A percentile compares a stretch with the other conserved stretches of the same genome.
Conservation (phyloP, 2,888 invertebrate species). For the Pristionchus fissidentatus region DNA sequence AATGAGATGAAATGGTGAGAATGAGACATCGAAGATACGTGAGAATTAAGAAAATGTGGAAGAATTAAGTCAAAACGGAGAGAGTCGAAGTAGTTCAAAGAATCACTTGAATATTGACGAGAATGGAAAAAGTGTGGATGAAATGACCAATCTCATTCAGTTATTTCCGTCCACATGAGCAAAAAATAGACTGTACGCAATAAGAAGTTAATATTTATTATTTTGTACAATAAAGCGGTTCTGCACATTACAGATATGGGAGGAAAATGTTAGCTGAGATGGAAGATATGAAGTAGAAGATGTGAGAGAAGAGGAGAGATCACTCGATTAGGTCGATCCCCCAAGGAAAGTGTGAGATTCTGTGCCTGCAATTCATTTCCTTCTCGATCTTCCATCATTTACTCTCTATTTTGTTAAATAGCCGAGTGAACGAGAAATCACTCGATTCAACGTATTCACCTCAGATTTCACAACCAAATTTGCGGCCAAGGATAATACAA, state of each 20-base stretch:
- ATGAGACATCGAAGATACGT: too few species aligned
- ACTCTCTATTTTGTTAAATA: neutral
- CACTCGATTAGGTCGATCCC: slow-evolving; percentile 39
- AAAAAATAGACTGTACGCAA: too few species aligned
- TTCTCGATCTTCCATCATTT: neutral
- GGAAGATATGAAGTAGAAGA: neutral
- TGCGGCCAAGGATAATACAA: neutral
- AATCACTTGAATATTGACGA: too few species aligned
- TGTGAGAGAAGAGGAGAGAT: neutral
- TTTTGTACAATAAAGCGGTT: neutral
- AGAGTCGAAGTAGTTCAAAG: too few species aligned
- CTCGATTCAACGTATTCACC: neutral
- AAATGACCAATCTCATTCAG: too few species aligned
- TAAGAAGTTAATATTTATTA: neutral
- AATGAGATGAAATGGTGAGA: too few species aligned
- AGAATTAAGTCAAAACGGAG: too few species aligned
- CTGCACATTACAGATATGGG: neutral
- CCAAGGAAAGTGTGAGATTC: slow-evolving; percentile 80
- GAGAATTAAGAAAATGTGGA: neutral
- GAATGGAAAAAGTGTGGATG: too few species aligned
- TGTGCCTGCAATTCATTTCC: slow-evolving; percentile 70
- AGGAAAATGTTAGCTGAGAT: neutral
- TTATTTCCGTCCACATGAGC: too few species aligned
- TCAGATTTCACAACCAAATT: neutral
- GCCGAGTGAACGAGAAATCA: too few species aligned